These are phyloP conservation scores for Melospiza melodia DNA, from an alignment of 2,113 vertebrate genomes.

Conservation along the genomic window DNA sequence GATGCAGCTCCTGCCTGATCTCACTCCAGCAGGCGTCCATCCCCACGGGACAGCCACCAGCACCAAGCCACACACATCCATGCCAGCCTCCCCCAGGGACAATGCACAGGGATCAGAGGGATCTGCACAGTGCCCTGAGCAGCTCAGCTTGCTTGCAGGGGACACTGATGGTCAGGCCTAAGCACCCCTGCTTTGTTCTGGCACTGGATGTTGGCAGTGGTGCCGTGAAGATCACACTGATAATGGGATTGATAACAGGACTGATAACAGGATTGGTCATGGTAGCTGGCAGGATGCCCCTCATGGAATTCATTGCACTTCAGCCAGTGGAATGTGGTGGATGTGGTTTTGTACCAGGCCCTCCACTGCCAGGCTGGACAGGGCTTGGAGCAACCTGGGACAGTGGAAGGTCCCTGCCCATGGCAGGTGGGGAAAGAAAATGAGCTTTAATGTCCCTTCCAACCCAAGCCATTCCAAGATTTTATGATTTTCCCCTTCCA, in stretches of 20 bases:
- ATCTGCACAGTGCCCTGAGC: background rate
- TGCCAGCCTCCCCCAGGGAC: background rate
- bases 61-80: background rate
- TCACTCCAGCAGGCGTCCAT: background rate
- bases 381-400: background rate
- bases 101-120: background rate
- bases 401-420: background rate
- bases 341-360: no score
- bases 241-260: no score
- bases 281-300: background rate
- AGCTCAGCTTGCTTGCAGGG: background rate
- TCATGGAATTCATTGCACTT: background rate
- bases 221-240: background rate
- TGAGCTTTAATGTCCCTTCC: background rate
- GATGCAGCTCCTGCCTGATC: background rate
- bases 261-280: no score
- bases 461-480: background rate
- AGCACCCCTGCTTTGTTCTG: background rate
- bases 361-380: background rate
- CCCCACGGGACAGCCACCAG: background rate
- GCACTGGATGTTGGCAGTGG: background rate
- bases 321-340: background rate
- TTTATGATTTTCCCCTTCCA: background rate
- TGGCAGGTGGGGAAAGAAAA: background rate
- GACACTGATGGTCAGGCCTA: background rate